A percentile compares a stretch with the other conserved stretches of the same genome.
phyloP scores from a whole-genome alignment of 2,797 vertebrate genomes.

The Scomberomorus guttatus region DNA sequence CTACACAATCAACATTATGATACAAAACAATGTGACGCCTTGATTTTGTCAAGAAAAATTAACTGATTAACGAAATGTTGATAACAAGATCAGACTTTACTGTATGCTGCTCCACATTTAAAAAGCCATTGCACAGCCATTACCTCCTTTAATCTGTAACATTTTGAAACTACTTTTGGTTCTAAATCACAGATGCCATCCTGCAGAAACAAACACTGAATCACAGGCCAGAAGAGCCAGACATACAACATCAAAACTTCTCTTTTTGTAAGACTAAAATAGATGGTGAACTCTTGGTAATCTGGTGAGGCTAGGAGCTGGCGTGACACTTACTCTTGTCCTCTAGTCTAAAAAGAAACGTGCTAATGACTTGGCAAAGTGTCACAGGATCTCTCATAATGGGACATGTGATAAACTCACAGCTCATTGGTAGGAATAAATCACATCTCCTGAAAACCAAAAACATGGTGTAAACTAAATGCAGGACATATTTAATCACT shows the following conservation, averaged over 20 bases:
- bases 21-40: neutral
- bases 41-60: neutral
- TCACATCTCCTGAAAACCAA: neutral
- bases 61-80: neutral
- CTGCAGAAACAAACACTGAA: constrained; percentile 11
- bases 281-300: neutral
- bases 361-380: constrained; percentile 23
- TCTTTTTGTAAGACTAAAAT: constrained; percentile 6
- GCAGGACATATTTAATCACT: neutral
- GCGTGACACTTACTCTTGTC: constrained; percentile 7
- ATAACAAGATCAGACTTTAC: neutral
- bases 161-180: neutral
- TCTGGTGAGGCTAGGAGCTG: neutral
- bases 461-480: neutral
- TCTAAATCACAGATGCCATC: constrained; percentile 18
- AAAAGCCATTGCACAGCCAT: neutral
- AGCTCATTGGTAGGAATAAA: constrained; percentile 31
- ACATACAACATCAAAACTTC: neutral
- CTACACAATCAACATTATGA: neutral
- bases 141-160: constrained; percentile 1
- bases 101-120: neutral
- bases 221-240: neutral
- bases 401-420: constrained; percentile 26
- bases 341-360: constrained; percentile 34
- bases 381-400: constrained; percentile 21